These are phyloP conservation scores for Hyles lineata DNA, from an alignment of 2,888 invertebrate species.

Conservation along the genomic window DNA sequence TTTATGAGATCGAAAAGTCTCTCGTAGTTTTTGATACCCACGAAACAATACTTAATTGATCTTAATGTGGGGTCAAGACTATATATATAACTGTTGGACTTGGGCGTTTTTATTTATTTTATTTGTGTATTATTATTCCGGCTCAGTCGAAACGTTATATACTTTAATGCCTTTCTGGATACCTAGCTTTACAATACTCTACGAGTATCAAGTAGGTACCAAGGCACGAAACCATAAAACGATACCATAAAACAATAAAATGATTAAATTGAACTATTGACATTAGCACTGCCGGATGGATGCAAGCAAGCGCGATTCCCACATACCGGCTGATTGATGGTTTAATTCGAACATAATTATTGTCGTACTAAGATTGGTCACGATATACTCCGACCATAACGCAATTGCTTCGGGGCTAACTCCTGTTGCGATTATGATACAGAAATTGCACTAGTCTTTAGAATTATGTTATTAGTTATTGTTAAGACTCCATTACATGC, in stretches of 20 bases:
- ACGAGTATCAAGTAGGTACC: no score
- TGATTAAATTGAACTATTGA: neutral
- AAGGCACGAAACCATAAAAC: neutral
- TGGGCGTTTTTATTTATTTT: no score
- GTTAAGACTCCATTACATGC: neutral
- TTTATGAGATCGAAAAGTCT: no score
- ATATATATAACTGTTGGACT: no score
- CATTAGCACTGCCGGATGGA: neutral
- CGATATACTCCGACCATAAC: conserved; percentile 51
- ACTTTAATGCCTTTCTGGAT: no score
- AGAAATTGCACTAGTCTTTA: neutral
- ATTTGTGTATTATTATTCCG: no score
- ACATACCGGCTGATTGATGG: conserved; percentile 75
- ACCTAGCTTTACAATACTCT: no score
- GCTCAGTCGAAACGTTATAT: no score
- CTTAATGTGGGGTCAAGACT: no score
- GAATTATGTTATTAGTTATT: neutral
- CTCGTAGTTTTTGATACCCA: no score
- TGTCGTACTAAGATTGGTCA: conserved; percentile 73
- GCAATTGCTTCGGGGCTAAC: neutral
- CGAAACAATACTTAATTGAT: no score
- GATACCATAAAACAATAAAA: neutral
- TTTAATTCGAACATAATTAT: conserved; percentile 71
- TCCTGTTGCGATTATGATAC: conserved; percentile 6
- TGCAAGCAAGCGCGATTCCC: conserved; percentile 50